phyloP scores from a whole-genome alignment of 2,797 vertebrate species.

The Tinamus major region DNA sequence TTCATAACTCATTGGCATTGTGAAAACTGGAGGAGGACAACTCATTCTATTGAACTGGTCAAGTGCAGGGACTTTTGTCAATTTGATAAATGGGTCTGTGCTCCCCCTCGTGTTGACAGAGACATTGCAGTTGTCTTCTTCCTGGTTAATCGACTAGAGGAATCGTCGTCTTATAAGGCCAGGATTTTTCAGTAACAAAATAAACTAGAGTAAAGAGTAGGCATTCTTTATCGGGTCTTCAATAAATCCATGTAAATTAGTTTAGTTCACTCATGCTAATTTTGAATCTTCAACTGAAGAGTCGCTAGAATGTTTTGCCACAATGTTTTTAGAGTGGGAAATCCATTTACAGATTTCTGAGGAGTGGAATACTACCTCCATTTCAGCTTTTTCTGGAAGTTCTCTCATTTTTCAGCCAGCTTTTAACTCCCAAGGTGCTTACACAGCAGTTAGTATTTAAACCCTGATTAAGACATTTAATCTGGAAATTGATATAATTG shows the following conservation, averaged over 20 bases:
- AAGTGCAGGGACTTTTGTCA: conserved; percentile 41
- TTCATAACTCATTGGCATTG: conserved; percentile 42
- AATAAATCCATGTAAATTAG: background rate
- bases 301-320: background rate
- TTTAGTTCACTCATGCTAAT: background rate
- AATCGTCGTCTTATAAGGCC: background rate
- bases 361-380: background rate
- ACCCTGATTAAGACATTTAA: background rate
- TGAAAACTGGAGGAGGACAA: conserved; percentile 49
- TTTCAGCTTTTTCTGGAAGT: background rate
- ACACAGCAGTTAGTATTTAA: background rate
- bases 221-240: background rate
- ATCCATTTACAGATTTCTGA: background rate
- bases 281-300: background rate
- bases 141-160: background rate
- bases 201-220: background rate
- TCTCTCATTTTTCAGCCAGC: background rate
- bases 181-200: background rate
- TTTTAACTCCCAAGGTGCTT: background rate
- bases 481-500: background rate
- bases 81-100: conserved; percentile 35
- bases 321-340: background rate
- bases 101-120: conserved; percentile 33
- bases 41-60: conserved; percentile 27
- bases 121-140: background rate